Evolutionary conservation across 2,113 vertebrate species (phyloP), one percentile per base, ranked within the genome.

Genomic region (Alosa alosa): DNA sequence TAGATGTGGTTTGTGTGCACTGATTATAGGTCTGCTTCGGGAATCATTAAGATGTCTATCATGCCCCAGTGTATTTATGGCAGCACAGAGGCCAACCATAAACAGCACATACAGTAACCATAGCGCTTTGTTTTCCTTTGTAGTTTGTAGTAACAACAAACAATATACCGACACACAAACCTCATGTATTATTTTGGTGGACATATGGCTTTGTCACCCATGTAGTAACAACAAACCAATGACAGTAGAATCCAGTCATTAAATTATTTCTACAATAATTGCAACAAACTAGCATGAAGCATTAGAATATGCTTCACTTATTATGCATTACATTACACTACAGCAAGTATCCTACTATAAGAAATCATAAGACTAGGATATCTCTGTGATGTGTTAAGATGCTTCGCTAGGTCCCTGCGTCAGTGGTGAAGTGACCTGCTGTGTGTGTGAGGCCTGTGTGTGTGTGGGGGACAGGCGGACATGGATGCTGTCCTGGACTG

Each of bases 51-150:
- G 72, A 17, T 78, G 31, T 41, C 72, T 78, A 36, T 78, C 72
- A 78, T 78, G 72, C 72, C 31, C 31, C 72, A 78, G 36, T 15
- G 15, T 78, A 41, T 78, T 78, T 78, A 36, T 78, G 72, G 31
- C 13, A 78, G 72, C 31, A 36, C 72, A 78, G 36, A 6, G 5
- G 11, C 3, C 72, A 17, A 78, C 72, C 25, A 39, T 78, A 41
- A 78, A 78, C 72, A 17, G 72, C 72, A 75, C 72, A 75, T 17
- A 75, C 36, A 75, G 72, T 75, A 75, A 75, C 72, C 72, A 39
- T 41, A 36, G 72, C 31, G 31, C 36, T 15, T 5, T 78, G 72
- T 36, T 78, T 11, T 78, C 72, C 31, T 78, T 44, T 44, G 41
- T 44, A 44, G 41, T 44, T 44, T 36, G 11, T 41, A 78, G 72